Evolutionary conservation across 35 echinoderm and acorn worm species (phyloP), one percentile per base, ranked within the genome.

Genomic region (Heliocidaris erythrogramma): DNA sequence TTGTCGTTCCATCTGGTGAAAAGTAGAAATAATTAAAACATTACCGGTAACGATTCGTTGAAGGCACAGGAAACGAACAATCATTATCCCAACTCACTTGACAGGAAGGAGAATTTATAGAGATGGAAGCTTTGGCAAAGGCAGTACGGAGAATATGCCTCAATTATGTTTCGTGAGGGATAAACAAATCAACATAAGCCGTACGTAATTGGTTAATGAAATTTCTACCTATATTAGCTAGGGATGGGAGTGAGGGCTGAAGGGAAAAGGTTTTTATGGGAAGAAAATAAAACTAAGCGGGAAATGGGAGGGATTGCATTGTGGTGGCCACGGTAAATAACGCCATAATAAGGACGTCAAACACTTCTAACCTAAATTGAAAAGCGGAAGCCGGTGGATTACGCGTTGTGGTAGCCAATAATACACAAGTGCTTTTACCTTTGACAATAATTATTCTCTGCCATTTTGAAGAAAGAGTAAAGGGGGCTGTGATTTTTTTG

Each of bases 21-120:
- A 86, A 86, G 31, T 12, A 29, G 85, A 29, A 86, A 88, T 88
- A 48, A 89, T 47, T 47, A 89, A 89, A 89, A 89, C 29, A 89
- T 35, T 89, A 89, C 87, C 87, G 30, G 87, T 42, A 89, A 30
- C 31, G 11, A 89, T 89, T 5, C 87, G 12, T 89, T 30, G 31
- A 47, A 48, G 12, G 31, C 14, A 35, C 87, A 89, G 30, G 87
- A 89, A 47, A 89, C 18, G 17, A 32, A 32, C 31, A 47, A 42
- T 89, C 87, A 89, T 16, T 32, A 31, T 7, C 24, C 24, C 47
- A 8, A 47, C 7, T 32, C 11, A 86, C 21, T 89, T 5, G 47
- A 24, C 87, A 89, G 87, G 32, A 89, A 89, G 32, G 47, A 8
- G 47, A 35, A 89, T 31, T 89, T 47, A 89, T 30, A 17, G 27